Conservation (phyloP, 2,888 invertebrate genomes). For the Tridacna crocea region DNA sequence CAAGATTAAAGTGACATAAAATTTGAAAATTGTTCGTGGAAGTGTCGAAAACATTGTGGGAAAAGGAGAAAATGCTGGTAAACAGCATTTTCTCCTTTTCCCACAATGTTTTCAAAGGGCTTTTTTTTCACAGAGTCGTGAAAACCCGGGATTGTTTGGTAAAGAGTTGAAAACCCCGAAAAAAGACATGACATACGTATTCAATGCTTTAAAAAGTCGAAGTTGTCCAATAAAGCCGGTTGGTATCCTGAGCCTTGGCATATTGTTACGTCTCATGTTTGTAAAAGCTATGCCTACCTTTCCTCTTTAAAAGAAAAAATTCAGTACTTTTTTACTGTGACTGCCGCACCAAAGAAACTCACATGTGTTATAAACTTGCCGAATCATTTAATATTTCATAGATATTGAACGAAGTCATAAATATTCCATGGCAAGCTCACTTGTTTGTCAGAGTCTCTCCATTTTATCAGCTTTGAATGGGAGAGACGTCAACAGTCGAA, state of each 20-base stretch:
- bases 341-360: too few species aligned
- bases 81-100: conserved; percentile 2
- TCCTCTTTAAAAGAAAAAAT: too few species aligned
- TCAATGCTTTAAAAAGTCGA: too few species aligned
- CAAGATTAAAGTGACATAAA: neutral
- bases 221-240: too few species aligned
- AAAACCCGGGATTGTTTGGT: neutral
- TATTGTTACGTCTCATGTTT: too few species aligned
- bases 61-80: neutral
- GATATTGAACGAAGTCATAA: neutral
- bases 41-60: neutral
- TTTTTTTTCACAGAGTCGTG: neutral
- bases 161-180: neutral
- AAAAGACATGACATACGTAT: too few species aligned
- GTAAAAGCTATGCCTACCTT: too few species aligned
- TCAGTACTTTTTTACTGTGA: too few species aligned
- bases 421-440: neutral
- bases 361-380: too few species aligned
- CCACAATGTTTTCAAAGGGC: neutral
- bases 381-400: neutral
- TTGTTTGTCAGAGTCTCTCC: neutral
- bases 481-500: neutral
- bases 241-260: too few species aligned
- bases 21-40: neutral
- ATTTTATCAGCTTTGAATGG: neutral